phyloP scores from a whole-genome alignment of 2,888 invertebrate species.

The Epirrita christyi region DNA sequence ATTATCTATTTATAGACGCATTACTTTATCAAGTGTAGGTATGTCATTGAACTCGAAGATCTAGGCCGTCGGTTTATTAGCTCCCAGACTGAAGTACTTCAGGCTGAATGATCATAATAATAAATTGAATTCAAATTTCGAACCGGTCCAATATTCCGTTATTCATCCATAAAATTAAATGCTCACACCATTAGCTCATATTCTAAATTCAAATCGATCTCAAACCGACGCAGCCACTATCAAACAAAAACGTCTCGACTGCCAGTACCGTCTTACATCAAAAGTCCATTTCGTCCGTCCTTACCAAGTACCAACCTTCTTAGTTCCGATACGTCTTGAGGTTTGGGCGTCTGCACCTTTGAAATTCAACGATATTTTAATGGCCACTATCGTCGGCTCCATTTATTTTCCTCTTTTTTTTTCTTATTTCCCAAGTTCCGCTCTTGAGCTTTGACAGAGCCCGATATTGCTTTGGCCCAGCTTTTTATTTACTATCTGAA shows the following conservation, averaged over 20 bases:
- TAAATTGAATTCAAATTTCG: constrained; percentile 23
- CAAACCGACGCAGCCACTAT: constrained; percentile 27
- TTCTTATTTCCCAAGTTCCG: constrained; percentile 50
- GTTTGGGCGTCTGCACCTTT: constrained; percentile 58
- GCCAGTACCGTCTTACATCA: constrained; percentile 63
- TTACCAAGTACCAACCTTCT: constrained; percentile 11
- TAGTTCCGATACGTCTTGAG: constrained; percentile 62
- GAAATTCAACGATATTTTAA: constrained; percentile 83
- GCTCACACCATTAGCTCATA: constrained; percentile 49
- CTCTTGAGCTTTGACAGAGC: constrained; percentile 51
- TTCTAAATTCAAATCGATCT: constrained; percentile 49
- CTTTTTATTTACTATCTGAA: constrained; percentile 69
- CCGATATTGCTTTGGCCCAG: constrained; percentile 66
- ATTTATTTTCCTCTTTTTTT: constrained; percentile 59
- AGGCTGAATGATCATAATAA: no score
- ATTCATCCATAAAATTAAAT: constrained; percentile 50
- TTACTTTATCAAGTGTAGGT: no score
- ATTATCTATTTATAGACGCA: no score
- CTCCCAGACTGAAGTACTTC: no score
- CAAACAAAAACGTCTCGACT: constrained; percentile 41
- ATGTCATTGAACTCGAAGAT: no score
- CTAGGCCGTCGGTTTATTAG: no score
- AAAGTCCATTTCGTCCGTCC: constrained; percentile 72
- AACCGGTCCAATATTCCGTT: constrained; percentile 23
- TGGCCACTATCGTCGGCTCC: constrained; percentile 76